Evolutionary conservation across 1,140 invertebrate genomes (phyloP).

Genomic region (Augochlora pura): DNA sequence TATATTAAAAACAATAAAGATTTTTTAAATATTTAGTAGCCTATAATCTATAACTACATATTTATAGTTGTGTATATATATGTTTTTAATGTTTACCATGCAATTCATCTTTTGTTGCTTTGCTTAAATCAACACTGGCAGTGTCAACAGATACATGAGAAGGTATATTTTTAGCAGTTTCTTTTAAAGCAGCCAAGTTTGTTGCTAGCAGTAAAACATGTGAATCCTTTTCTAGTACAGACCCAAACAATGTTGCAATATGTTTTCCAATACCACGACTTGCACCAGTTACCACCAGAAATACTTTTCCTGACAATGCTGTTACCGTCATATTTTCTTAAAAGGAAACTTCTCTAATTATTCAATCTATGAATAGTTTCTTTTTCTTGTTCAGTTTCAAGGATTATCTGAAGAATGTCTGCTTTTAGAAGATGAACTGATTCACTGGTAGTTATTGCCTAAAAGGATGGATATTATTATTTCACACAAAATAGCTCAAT

Average conservation of each 20-base stretch:
- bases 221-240: constrained; percentile 83
- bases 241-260: constrained; percentile 86
- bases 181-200: constrained; percentile 83
- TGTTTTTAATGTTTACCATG: constrained; percentile 66
- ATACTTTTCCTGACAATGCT: constrained; percentile 79
- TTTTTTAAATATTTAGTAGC: no score
- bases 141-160: constrained; percentile 79
- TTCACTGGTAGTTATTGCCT: constrained; percentile 80
- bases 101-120: constrained; percentile 78
- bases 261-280: constrained; percentile 92
- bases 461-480: constrained; percentile 44
- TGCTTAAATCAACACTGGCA: constrained; percentile 83
- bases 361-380: constrained; percentile 22
- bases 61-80: no score
- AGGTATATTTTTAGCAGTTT: constrained; percentile 80
- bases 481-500: background rate
- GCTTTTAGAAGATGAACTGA: constrained; percentile 81
- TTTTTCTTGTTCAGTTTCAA: constrained; percentile 51
- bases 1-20: no score
- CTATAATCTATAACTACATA: no score
- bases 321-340: constrained; percentile 48
- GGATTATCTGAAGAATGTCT: constrained; percentile 74
- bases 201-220: constrained; percentile 89
- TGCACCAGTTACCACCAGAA: constrained; percentile 89
- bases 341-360: constrained; percentile 13